Base-by-base conservation (phyloP, 2,888 invertebrate species). In the Salpingus planirostris region DNA sequence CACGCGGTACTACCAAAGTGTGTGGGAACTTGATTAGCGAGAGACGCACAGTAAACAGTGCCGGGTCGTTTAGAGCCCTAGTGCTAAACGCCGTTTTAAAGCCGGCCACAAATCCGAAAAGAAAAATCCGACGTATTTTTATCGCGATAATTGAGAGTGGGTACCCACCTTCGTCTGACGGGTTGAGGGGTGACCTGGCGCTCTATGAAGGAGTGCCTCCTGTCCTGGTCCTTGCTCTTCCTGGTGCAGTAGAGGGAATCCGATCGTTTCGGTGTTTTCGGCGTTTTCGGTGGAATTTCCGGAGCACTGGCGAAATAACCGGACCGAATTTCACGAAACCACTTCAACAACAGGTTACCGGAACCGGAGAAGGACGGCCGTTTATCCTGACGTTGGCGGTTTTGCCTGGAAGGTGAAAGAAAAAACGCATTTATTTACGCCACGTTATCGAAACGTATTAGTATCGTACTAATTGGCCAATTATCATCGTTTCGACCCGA, bases 191-290 rank as follows among this genome's bases (percentile, higher is more conserved):
- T 37, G 14, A 39, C 30, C 31, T 44, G 46, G 15, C 33, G 38
- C 6, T 47, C 46, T 24, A 49, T 49, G 41, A 54, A 52, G n/a
- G 51, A 52, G 29, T 52, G 43, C 14, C 51, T 30, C 14, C 49
- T 38, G 37, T 45, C 38, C 15, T 42, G 38, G 26, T 38, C 43
- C 21, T 29, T 26, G 12, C 38, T 42, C 27, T 44, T 46, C 15
- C 31, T 31, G 5, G 45, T 43, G 18, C 43, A 41, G 31, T 50
- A 46, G 7, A 38, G 4, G 2, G 29, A 29, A 15, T 29, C 24
- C 12, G 15, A 14, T 8, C 33, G 28, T n/a, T 29, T 24, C 11
- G 28, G 35, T n/a, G n/a, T n/a, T n/a, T n/a, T n/a, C n/a, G n/a
- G n/a, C n/a, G n/a, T n/a, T n/a, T n/a, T n/a, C n/a, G n/a, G n/a